These are phyloP conservation scores for Gambelia wislizenii DNA, from an alignment of 2,797 vertebrate genomes.

Conservation along the genomic window DNA sequence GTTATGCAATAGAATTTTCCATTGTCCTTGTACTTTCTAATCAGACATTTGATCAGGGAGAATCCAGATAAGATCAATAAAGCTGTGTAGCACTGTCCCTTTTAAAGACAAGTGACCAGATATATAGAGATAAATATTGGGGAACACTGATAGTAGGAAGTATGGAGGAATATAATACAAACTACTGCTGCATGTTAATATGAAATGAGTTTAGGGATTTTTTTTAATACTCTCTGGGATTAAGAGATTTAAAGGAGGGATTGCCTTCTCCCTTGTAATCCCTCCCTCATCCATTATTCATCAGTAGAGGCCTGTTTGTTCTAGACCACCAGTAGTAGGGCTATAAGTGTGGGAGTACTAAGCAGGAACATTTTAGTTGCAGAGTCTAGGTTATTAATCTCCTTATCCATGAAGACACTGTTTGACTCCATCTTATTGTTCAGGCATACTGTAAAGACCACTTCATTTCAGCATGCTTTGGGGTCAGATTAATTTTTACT, in stretches of 20 bases:
- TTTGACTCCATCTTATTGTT: background rate
- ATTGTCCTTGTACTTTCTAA: background rate
- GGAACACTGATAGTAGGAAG: background rate
- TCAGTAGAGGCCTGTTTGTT: background rate
- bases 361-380: background rate
- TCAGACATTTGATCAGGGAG: background rate
- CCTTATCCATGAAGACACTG: background rate
- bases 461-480: background rate
- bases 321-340: background rate
- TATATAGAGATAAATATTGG: background rate
- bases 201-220: background rate
- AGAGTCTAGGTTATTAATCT: background rate
- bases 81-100: background rate
- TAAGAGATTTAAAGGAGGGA: background rate
- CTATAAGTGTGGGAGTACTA: background rate
- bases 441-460: background rate
- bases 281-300: background rate
- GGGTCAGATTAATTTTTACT: background rate
- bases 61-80: background rate
- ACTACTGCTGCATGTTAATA: background rate
- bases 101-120: background rate
- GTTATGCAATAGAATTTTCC: background rate
- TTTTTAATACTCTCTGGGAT: background rate
- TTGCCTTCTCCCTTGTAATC: background rate
- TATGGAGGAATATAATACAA: background rate